Base-by-base conservation (phyloP, 1,140 invertebrate genomes). In the Pachypsylla venusta region DNA sequence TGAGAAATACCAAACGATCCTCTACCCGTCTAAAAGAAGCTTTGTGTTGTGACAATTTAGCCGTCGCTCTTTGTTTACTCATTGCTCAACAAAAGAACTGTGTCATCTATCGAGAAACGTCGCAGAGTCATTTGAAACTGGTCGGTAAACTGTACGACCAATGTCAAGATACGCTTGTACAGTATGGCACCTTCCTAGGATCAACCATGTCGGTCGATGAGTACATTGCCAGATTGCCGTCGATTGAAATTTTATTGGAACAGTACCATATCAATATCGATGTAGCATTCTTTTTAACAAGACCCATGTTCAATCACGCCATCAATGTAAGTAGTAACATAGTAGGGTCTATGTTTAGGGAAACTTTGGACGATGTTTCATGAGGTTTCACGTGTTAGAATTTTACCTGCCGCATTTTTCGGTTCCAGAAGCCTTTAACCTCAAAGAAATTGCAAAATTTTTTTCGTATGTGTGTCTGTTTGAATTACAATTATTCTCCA, bases 11-110 rank as follows among this genome's bases (percentile, higher is more conserved):
- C 0, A 93, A 96, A 70, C 91, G 95, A 70, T 96, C 95, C 1
- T 94, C 93, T 0, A 82, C 85, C 48, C 79, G 96, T n/a, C 73
- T 99, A 35, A 97, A 97, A 73, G 97, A 99, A 71, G 89, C 93
- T 12, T 77, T 98, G 42, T 77, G 92, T 5, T 84, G 93, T 65
- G 85, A 96, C 66, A 85, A 94, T 72, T 77, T 99, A 40, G 93
- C 93, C 12, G 85, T 97, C 42, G 83, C 93, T 2, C 74, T 99
- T 16, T 96, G 93, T 70, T 77, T 99, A 57, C 70, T 99, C 27
- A 95, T 98, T 76, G 92, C 94, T 1, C 96, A 99, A 70, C 94
- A 99, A 70, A 82, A 94, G 63, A 88, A 96, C 70, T 93, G 89
- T 66, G 87, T 94, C 53, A 81, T 94, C 59, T 98, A 86, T 69